These are phyloP conservation scores for Limosa lapponica DNA, from an alignment of 2,797 vertebrate species.

Conservation along the genomic window DNA sequence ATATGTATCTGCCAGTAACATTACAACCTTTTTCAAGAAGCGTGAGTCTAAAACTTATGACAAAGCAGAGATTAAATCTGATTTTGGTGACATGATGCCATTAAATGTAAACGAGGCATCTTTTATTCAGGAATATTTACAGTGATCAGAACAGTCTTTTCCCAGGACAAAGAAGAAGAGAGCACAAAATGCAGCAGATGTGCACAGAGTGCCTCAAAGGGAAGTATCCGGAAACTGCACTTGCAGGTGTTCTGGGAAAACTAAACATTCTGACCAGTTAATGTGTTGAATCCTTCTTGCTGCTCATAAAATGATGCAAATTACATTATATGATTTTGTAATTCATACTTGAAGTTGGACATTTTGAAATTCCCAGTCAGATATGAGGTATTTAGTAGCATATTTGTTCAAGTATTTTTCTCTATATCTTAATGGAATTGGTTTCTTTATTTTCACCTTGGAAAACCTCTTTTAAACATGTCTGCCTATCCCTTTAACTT, in stretches of 20 bases:
- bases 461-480: neutral
- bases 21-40: constrained; percentile 7
- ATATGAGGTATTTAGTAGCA: neutral
- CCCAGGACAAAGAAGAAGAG: neutral
- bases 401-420: neutral
- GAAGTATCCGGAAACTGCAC: neutral
- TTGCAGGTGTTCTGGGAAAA: neutral
- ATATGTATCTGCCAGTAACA: neutral
- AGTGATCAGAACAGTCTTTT: neutral
- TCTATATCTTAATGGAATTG: neutral
- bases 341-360: neutral
- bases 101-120: neutral
- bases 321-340: neutral
- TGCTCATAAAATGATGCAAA: neutral
- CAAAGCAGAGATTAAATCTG: constrained; percentile 19
- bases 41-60: neutral
- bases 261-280: neutral
- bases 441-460: neutral
- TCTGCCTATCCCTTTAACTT: neutral
- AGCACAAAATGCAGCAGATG: neutral
- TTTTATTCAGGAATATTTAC: constrained; percentile 4
- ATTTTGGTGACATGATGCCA: neutral
- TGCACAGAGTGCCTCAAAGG: neutral
- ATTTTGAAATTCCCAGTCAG: neutral
- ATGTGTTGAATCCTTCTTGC: neutral